Evolutionary conservation across 2,113 vertebrate genomes (phyloP).

Genomic region (Amazona vittata): DNA sequence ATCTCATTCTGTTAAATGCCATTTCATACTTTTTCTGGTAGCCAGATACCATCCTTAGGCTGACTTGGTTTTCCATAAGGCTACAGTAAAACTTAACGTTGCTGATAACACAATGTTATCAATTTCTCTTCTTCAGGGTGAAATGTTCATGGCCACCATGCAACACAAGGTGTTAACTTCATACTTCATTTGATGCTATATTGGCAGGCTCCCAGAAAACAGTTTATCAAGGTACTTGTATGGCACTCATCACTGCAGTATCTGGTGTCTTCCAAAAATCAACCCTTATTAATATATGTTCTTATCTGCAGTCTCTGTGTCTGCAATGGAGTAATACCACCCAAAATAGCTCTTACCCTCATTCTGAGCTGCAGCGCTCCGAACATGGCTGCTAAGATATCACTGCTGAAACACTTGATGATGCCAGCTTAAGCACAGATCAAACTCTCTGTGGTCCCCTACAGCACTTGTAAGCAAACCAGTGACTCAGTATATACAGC

Average conservation of each 20-base stretch:
- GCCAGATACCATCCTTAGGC: not conserved
- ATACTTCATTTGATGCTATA: not conserved
- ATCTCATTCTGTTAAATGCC: not conserved
- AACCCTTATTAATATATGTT: not conserved
- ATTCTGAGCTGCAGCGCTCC: not conserved
- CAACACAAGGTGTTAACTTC: not conserved
- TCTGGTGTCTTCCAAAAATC: conserved; percentile 40
- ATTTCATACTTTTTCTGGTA: not conserved
- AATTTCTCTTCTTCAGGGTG: not conserved
- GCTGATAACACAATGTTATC: not conserved
- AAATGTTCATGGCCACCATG: not conserved
- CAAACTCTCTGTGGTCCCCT: not conserved
- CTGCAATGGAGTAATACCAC: not conserved
- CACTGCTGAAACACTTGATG: not conserved
- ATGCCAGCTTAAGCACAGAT: not conserved
- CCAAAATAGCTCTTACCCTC: conserved; percentile 33
- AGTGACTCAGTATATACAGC: not conserved
- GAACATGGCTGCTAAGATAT: not conserved
- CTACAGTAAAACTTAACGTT: not conserved
- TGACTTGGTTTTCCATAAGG: not conserved
- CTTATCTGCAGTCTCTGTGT: conserved; percentile 1
- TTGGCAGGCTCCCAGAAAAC: not conserved
- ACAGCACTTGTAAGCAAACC: not conserved
- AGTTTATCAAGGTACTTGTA: conserved; percentile 8
- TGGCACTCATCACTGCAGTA: not conserved